Conservation (phyloP, 2,113 vertebrate genomes). For the Toxostoma redivivum region DNA sequence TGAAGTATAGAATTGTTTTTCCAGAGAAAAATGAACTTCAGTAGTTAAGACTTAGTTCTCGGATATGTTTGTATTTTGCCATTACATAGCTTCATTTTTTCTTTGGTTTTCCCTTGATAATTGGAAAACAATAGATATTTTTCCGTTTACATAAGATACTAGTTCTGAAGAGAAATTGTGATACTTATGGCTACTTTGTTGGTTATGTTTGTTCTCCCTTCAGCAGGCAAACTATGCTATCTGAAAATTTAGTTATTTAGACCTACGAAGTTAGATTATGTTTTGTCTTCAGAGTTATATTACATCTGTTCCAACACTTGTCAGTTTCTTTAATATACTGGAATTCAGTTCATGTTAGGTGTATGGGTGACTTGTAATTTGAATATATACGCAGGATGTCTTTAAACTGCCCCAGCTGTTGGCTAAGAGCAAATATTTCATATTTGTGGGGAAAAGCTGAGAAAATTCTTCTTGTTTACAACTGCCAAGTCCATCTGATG, state of each 20-base stretch:
- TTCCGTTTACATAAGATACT: not conserved
- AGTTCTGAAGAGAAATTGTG: not conserved
- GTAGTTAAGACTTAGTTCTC: not conserved
- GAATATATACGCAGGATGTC: slow-evolving; percentile 71
- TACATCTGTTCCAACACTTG: not conserved
- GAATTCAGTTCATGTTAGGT: slow-evolving; percentile 43
- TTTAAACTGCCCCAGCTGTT: slow-evolving; percentile 77
- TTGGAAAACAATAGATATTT: not conserved
- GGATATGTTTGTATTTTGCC: not conserved
- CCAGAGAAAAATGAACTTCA: not conserved
- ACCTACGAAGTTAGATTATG: not conserved
- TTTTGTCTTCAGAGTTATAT: not conserved
- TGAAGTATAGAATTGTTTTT: not conserved
- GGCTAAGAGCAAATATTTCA: slow-evolving; percentile 81
- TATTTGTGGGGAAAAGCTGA: slow-evolving; percentile 82
- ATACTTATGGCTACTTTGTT: not conserved
- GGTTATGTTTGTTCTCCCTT: not conserved
- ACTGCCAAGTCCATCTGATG: slow-evolving; percentile 81
- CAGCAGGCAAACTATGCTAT: not conserved
- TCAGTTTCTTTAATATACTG: slow-evolving; percentile 15
- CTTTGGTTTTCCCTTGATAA: not conserved
- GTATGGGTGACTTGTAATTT: slow-evolving; percentile 68
- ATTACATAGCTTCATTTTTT: not conserved
- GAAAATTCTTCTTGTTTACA: slow-evolving; percentile 81
- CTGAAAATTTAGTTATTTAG: not conserved